Base-by-base conservation (phyloP, 1,140 invertebrate species). In the Ridgeia piscesae region DNA sequence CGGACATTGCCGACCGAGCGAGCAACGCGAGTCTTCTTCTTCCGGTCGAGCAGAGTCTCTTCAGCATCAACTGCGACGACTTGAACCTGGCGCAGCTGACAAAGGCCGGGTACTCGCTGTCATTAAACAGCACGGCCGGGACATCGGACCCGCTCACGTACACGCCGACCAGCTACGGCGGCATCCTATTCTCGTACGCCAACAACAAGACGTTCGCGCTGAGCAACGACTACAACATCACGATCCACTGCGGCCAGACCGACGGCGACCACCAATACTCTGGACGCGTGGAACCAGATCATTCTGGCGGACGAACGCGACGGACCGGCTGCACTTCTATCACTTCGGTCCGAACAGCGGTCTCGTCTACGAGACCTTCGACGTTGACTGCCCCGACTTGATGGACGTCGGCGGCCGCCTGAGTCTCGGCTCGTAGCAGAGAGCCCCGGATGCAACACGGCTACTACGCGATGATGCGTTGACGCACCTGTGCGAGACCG, bases 251-350 rank as follows among this genome's bases (percentile, higher is more conserved):
- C 92, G 94, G 93, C 35, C 34, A 77, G 21, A 92, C 89, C 31
- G 33, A 94, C 92, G 33, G 92, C 89, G 31, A 88, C 92, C 1
- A 89, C 21, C 31, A 34, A 92, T 4, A 58, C 48, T 8, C n/a
- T 92, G 14, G 35, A 92, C 91, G 88, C 91, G 33, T 94, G 94
- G 94, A 94, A 94, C 91, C 94, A 94, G 92, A 91, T 94, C n/a
- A 89, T 94, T 8, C 27, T 94, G 33, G 93, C 93, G 33, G 93
- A 94, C 58, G 91, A 92, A 90, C 89, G 89, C 21, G 89, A 34
- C 77, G 34, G 34, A 34, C 33, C 58, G 34, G 21, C 48, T 94
- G 6, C 91, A 94, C 50, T 89, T 94, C 42, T 94, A 93, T 35
- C 93, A 93, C 35, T 94, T 93, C 91, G 92, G 92, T 34, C 77